Evolutionary conservation across 1,140 invertebrate species (phyloP), one percentile per base, ranked within the genome.

Genomic region (Drosophila nasuta): DNA sequence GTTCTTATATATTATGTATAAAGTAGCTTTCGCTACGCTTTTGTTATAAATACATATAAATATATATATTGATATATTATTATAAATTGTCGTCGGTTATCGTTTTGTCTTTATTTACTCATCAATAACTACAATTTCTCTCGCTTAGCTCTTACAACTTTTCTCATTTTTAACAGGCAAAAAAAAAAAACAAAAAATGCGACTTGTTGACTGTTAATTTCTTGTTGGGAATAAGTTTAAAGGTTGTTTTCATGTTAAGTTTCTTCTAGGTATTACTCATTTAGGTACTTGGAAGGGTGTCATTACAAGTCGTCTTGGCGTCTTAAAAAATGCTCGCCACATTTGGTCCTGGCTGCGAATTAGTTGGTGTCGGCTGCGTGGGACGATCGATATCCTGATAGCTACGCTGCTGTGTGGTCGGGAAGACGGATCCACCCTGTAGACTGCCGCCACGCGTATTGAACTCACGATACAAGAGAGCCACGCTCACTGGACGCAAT

Each of bases 311-410:
- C 30, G 33, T 25, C 20, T 25, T 25, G 20, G 20, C 20, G 20
- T 25, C 20, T 70, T 91, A 92, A 66, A 92, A 92, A 75, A 92
- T 92, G 76, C 86, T 88, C 1, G 91, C 91, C 68, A 91, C 91
- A 89, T 91, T 91, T 3, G 91, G 92, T 7, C 82, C 91, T 28
- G 88, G 87, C 63, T 91, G 79, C 20, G 88, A 73, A 33, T 91
- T 92, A 20, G 81, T 91, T 8, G 91, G 91, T 54, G 88, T 91
- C 13, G 88, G 89, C 60, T 92, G 91, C 30, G 89, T 89, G 33
- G 91, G 91, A 15, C 91, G 66, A 67, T 92, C 92, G 15, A 92
- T 92, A 57, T 92, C 92, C 79, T 92, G 91, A 54, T 92, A 92
- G 75, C 86, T 92, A 5, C 92, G 69, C 77, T 92, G 92, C 67